phyloP scores from a whole-genome alignment of 2,888 invertebrate genomes.

The Eupithecia subfuscata region DNA sequence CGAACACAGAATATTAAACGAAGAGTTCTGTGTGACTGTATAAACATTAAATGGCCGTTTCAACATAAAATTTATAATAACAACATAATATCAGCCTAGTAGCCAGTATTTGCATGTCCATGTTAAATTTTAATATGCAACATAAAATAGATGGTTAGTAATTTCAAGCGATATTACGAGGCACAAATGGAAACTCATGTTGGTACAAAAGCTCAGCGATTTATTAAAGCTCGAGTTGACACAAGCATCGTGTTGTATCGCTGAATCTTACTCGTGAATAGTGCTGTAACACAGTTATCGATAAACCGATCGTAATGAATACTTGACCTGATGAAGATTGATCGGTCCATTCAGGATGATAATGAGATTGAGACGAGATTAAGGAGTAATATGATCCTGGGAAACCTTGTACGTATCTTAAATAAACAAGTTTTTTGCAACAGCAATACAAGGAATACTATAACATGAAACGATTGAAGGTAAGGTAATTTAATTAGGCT shows the following conservation, averaged over 20 bases:
- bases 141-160: slow-evolving; percentile 18
- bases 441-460: too few relatives aligned
- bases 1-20: slow-evolving; percentile 13
- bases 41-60: not conserved
- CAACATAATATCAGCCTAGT: not conserved
- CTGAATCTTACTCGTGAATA: slow-evolving; percentile 33
- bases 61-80: not conserved
- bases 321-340: slow-evolving; percentile 19
- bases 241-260: slow-evolving; percentile 40
- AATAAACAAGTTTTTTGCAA: too few relatives aligned
- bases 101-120: not conserved
- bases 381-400: not conserved
- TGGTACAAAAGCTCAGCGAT: slow-evolving; percentile 29
- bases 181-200: slow-evolving; percentile 29
- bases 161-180: slow-evolving; percentile 25
- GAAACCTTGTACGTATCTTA: not conserved
- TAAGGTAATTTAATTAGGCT: too few relatives aligned
- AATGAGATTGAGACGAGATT: not conserved
- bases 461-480: too few relatives aligned
- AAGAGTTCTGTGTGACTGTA: not conserved
- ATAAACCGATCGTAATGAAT: slow-evolving; percentile 25
- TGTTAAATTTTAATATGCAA: slow-evolving; percentile 1
- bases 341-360: not conserved
- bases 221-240: slow-evolving; percentile 37
- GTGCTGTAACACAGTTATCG: slow-evolving; percentile 29